These are phyloP conservation scores for Entosphenus tridentatus DNA, from an alignment of 2,113 vertebrate species.

Conservation along the genomic window DNA sequence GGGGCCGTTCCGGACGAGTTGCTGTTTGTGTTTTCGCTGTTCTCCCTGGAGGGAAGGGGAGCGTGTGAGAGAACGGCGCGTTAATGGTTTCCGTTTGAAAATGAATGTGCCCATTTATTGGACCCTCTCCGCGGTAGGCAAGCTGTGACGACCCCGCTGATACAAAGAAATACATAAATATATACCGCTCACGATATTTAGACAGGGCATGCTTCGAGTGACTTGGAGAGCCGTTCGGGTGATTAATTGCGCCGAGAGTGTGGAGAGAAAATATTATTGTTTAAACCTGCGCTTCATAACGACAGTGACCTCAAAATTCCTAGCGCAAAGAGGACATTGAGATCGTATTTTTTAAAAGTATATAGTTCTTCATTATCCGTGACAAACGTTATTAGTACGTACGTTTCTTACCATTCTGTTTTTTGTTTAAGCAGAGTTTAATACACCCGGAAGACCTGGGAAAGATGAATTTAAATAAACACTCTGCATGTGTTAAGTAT, in stretches of 20 bases:
- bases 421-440: no score
- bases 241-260: neutral
- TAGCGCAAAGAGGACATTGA: no score
- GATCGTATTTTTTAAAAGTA: no score
- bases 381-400: no score
- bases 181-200: neutral
- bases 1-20: constrained; percentile 85
- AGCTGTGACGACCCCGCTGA: neutral
- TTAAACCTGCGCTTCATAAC: no score
- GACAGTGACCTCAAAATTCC: no score
- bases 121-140: neutral
- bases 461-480: no score
- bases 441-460: no score
- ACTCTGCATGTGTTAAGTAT: no score
- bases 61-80: constrained; percentile 13
- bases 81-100: constrained; percentile 15
- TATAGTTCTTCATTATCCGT: no score
- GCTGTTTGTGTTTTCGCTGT: constrained; percentile 37
- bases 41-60: constrained; percentile 46
- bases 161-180: neutral
- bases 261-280: no score
- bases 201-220: neutral
- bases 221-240: neutral
- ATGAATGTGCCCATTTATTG: neutral
- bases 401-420: no score